Evolutionary conservation across 2,888 invertebrate genomes (phyloP), one percentile per base, ranked within the genome.

Genomic region (Phortica magna): DNA sequence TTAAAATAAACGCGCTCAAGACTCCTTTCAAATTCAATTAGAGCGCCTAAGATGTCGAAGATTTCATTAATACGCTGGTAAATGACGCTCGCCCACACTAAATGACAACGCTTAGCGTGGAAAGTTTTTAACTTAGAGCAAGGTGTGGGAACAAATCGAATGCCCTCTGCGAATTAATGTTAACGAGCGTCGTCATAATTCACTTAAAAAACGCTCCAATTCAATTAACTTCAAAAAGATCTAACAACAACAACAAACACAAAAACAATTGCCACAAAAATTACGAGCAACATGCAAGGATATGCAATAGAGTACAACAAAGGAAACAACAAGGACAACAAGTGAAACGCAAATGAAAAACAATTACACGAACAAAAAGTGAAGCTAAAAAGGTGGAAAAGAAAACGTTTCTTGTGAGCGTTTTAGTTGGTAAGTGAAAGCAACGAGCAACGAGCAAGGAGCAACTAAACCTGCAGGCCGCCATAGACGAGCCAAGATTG

Each of bases 141-240:
- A 48, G 19, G 53, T 59, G 22, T n/a, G 14, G 7, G n/a, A 42
- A 9, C 0, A 42, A 7, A 19, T 39, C 31, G 17, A 43, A 53
- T 83, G 81, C 79, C 78, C 76, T 74, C 70, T 74, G 75, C 72
- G 61, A 79, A 81, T 80, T 85, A 83, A 82, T 81, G 84, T 81
- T 83, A 83, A 88, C 81, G 79, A 87, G 81, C 82, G 78, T 10
- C 19, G 48, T n/a, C 77, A 80, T 81, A 84, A 84, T 83, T 84
- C 81, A 82, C 79, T 82, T 80, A 81, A 83, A 82, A 75, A 71
- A 74, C 78, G 79, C 83, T 83, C 81, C 81, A 88, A 88, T 88
- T 88, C 87, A 89, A 88, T 88, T 88, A 89, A 85, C 81, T 87
- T 84, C 84, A 87, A 83, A 84, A 87, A 87, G 83, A 87, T 43